Evolutionary conservation across 2,888 invertebrate species (phyloP).

Genomic region (Colletes collaris): DNA sequence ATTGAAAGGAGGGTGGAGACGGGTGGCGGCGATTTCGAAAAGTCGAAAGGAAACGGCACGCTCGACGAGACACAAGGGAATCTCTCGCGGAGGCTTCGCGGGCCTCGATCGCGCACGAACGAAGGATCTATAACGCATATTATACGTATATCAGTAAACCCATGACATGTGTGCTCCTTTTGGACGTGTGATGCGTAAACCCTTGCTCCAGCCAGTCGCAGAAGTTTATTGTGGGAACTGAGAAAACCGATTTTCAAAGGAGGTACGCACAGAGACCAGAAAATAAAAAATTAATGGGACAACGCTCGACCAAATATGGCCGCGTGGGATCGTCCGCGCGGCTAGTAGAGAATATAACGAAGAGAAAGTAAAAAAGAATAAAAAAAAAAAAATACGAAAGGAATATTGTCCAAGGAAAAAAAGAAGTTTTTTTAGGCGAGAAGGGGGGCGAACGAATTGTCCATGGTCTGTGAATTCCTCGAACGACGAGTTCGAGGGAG

Average conservation of each 20-base stretch:
- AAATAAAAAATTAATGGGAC: neutral
- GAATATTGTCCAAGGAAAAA: no score
- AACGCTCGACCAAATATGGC: slow-evolving; percentile 25
- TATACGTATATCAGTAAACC: slow-evolving; percentile 60
- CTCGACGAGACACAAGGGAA: slow-evolving; percentile 54
- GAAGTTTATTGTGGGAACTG: slow-evolving; percentile 22
- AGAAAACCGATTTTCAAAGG: no score
- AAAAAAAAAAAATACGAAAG: no score
- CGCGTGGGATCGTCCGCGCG: slow-evolving; percentile 7
- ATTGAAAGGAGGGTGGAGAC: neutral
- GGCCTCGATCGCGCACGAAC: slow-evolving; percentile 44
- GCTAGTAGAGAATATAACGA: neutral
- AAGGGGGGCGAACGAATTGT: no score
- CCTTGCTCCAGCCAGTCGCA: slow-evolving; percentile 55
- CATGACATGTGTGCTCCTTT: slow-evolving; percentile 64
- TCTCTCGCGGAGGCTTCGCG: slow-evolving; percentile 39
- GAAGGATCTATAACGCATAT: slow-evolving; percentile 51
- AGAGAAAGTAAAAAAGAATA: neutral
- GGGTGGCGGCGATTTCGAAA: neutral
- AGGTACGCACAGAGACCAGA: neutral
- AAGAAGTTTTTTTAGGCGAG: no score
- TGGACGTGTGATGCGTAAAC: slow-evolving; percentile 61
- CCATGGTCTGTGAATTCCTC: neutral
- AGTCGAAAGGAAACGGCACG: slow-evolving; percentile 37
- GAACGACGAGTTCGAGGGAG: slow-evolving; percentile 20